Conservation (phyloP, 2,888 invertebrate species). For the Ectobius pallidus region DNA sequence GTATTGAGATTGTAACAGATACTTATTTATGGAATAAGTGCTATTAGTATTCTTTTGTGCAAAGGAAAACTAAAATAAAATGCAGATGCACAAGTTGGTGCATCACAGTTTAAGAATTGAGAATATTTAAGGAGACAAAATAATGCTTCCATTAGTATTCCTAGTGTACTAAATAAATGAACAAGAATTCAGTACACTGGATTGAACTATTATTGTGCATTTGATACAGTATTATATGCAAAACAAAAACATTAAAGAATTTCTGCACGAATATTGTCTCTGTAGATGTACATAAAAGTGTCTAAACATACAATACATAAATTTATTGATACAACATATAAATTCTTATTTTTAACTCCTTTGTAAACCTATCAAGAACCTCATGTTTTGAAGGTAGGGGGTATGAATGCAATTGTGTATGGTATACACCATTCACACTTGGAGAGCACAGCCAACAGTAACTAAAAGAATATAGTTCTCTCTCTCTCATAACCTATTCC, state of each 20-base stretch:
- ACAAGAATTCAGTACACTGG: background rate
- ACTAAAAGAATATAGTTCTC: too few relatives aligned
- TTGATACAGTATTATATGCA: conserved; percentile 22
- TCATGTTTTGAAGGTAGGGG: background rate
- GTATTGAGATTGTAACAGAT: background rate
- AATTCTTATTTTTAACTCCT: background rate
- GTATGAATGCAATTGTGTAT: too few relatives aligned
- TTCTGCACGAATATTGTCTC: background rate
- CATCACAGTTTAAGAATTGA: too few relatives aligned
- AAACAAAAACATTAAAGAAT: background rate
- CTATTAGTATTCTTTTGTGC: background rate
- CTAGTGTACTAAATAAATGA: too few relatives aligned
- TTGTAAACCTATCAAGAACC: background rate
- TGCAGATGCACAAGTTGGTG: too few relatives aligned
- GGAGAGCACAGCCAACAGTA: too few relatives aligned
- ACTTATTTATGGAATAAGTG: background rate
- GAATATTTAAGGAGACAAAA: too few relatives aligned
- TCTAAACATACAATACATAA: conserved; percentile 5
- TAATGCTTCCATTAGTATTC: conserved; percentile 23
- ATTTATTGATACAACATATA: conserved; percentile 10
- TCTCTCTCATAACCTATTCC: too few relatives aligned
- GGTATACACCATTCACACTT: too few relatives aligned
- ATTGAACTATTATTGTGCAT: conserved; percentile 4
- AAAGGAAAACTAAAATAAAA: too few relatives aligned
- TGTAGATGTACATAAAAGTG: background rate